A percentile compares a stretch with the other conserved stretches of the same genome.
Evolutionary conservation across 2,113 vertebrate genomes (phyloP).

Genomic region (Panthera tigris): DNA sequence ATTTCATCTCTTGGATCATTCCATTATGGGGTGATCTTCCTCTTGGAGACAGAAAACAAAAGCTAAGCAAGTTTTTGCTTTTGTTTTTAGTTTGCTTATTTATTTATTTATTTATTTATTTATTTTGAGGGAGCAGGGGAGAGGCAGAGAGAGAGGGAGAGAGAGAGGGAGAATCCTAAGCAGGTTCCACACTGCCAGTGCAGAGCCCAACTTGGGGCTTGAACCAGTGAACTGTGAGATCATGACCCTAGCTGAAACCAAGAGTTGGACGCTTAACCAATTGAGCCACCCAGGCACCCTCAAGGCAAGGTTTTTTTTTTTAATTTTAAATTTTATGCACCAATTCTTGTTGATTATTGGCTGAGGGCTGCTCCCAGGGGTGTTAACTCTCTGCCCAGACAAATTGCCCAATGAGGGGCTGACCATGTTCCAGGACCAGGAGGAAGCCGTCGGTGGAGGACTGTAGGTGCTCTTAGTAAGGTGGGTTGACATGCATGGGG

Average conservation of each 20-base stretch:
- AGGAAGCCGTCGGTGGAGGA: neutral
- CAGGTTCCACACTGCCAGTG: too few species aligned
- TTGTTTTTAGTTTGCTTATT: neutral
- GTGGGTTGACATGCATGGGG: neutral
- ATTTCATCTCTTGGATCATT: neutral
- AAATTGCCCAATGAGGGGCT: neutral
- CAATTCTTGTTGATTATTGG: neutral
- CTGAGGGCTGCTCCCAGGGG: neutral
- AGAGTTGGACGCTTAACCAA: too few species aligned
- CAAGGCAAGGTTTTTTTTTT: neutral
- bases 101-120: too few species aligned
- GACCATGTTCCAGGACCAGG: neutral
- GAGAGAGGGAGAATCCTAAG: too few species aligned
- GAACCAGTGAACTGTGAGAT: too few species aligned
- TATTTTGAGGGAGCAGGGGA: neutral
- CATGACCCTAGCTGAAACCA: too few species aligned
- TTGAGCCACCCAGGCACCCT: too few species aligned
- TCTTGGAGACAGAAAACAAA: neutral
- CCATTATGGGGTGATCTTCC: neutral
- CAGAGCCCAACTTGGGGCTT: too few species aligned
- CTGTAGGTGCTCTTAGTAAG: neutral
- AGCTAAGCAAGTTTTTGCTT: neutral
- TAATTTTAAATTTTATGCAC: neutral
- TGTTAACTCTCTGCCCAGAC: neutral
- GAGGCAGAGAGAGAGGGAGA: too few species aligned